Base-by-base conservation (phyloP, 1,140 invertebrate species). In the Dreissena rostriformis region DNA sequence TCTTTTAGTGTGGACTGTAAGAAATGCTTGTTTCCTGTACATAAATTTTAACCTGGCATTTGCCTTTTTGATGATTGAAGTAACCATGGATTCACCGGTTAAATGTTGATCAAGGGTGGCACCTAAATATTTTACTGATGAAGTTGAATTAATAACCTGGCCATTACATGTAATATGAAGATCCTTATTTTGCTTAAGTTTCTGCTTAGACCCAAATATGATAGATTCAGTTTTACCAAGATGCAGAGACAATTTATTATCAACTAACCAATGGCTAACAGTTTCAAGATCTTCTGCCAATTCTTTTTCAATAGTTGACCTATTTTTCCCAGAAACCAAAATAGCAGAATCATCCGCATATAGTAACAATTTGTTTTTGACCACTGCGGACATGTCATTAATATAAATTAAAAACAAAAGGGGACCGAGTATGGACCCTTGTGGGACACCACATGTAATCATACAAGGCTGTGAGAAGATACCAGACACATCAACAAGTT, bases 191-290 rank as follows among this genome's bases (percentile, higher is more conserved):
- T 17, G 52, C 22, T 57, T 68, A 22, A 68, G 15, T 22, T 24
- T 79, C 24, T 57, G 39, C n/a, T 51, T 79, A 19, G 61, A 65
- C 28, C 65, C 63, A 79, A 79, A 79, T 19, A 79, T 28, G 12
- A 79, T 79, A 14, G 76, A 51, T 53, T 79, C 76, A n/a, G 67
- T 80, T 39, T 70, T 80, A 24, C 77, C 77, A 55, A 80, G 28
- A 55, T 71, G 66, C 19, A 55, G 24, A 6, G 63, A 79, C 10
- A 79, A 24, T 53, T 68, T 68, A 29, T 68, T 79, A 68, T 51
- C 22, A 14, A 78, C 51, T n/a, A 80, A 29, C 67, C 29, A 71
- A 19, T 80, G 66, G 57, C 77, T 80, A 22, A 80, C 77, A 71
- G 14, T n/a, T 52, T 80, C 52, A 12, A 80, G 22, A 28, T 80